Conservation (phyloP, 1,140 invertebrate species). For the Danaus plexippus region DNA sequence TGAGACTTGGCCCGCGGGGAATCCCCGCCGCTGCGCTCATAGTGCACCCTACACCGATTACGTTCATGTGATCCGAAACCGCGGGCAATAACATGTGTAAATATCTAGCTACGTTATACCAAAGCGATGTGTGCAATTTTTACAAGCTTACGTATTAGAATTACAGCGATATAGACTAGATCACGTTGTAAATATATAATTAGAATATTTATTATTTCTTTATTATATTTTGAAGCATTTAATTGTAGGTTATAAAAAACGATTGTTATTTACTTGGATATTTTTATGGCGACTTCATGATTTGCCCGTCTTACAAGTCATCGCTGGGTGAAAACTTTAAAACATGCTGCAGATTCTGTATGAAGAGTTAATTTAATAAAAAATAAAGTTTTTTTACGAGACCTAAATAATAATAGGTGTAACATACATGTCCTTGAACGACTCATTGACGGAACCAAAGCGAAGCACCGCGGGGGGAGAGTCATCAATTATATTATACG, state of each 20-base stretch:
- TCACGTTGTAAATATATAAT: constrained; percentile 45
- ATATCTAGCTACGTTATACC: constrained; percentile 71
- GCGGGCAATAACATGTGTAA: constrained; percentile 65
- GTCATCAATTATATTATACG: too few species aligned
- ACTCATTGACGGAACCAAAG: too few species aligned
- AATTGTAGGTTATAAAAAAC: constrained; percentile 23
- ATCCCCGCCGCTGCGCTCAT: constrained; percentile 41
- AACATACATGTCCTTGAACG: too few species aligned
- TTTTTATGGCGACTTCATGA: too few species aligned
- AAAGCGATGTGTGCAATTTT: constrained; percentile 71
- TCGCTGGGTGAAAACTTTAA: too few species aligned
- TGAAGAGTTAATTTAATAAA: constrained; percentile 1
- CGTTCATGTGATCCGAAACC: constrained; percentile 40
- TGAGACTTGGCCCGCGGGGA: constrained; percentile 63
- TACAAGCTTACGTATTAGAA: constrained; percentile 66
- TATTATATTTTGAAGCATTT: constrained; percentile 31
- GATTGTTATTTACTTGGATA: constrained; percentile 13
- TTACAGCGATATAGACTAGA: constrained; percentile 31
- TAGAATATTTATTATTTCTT: constrained; percentile 51
- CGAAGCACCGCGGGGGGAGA: too few species aligned
- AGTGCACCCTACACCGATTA: constrained; percentile 25
- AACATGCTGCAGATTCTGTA: too few species aligned
- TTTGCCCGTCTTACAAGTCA: too few species aligned
- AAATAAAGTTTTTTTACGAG: constrained; percentile 1
- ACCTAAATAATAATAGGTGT: neutral